Evolutionary conservation across 1,140 invertebrate species (phyloP).

Genomic region (Pteromalus puparum): DNA sequence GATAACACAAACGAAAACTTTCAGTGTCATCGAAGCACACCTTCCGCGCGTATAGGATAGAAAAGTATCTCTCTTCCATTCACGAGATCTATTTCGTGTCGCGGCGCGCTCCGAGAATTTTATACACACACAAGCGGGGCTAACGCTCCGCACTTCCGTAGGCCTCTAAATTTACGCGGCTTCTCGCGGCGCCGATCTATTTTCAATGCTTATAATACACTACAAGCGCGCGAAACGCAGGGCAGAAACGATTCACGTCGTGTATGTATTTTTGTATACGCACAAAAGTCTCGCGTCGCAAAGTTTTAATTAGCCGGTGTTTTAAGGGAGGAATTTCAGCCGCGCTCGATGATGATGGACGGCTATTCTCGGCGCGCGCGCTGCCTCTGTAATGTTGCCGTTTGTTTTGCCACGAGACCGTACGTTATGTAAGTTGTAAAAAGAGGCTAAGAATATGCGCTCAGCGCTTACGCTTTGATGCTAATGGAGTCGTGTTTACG

Average conservation of each 20-base stretch:
- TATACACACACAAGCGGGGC: not conserved
- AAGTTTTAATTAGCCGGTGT: conserved; percentile 1
- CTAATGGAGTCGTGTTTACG: not conserved
- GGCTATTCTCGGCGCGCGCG: not conserved
- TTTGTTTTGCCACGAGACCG: not conserved
- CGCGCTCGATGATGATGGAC: not conserved
- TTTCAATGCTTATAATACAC: conserved; percentile 15
- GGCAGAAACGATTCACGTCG: not conserved
- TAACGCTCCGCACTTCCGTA: conserved; percentile 5
- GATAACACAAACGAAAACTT: no score
- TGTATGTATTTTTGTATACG: not conserved
- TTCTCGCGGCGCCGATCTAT: conserved; percentile 15
- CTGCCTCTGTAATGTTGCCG: not conserved
- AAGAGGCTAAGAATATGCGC: not conserved
- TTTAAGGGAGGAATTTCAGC: not conserved
- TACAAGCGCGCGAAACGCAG: conserved; percentile 1
- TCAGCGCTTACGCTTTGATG: not conserved
- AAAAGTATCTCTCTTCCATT: not conserved
- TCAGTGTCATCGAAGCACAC: not conserved
- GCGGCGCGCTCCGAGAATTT: conserved; percentile 17
- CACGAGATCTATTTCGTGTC: not conserved
- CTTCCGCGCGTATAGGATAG: not conserved
- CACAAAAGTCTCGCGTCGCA: not conserved
- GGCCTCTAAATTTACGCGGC: conserved; percentile 25
- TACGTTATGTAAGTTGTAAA: not conserved